Evolutionary conservation across 2,113 vertebrate species (phyloP), one percentile per base, ranked within the genome.

Genomic region (Galemys pyrenaicus): DNA sequence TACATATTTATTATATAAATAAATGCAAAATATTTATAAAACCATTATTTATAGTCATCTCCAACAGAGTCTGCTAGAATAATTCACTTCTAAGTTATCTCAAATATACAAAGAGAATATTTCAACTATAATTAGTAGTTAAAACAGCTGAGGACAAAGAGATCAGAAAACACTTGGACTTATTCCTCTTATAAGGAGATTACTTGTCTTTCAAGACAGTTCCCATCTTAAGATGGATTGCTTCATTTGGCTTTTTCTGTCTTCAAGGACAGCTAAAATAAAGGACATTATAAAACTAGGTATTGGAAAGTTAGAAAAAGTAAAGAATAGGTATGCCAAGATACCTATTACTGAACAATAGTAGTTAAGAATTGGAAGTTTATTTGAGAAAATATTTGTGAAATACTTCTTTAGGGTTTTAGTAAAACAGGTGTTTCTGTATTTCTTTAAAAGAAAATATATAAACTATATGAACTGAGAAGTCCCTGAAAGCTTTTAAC

Each of bases 231-330:
- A 93, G 73, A 95, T 64, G 67, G 41, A 94, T 95, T 82, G 28
- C 68, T 93, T 95, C 60, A 85, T 89, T 89, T 91, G 44, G 64
- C 39, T 85, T 86, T 92, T 92, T 56, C 56, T 82, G 24, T 79
- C 46, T 96, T 93, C 87, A 96, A 95, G 87, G 68, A 71, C 64
- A 89, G 44, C 17, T 46, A 19, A 3, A 91, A 75, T 30, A 32
- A 86, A 94, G 58, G 58, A 3, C 46, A 78, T 85, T 89, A 51
- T 56, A 73, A 95, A 49, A 58, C 41, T 79, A 68, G 64, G 12
- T 51, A 30, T 58, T 65, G 5, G 13, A n/a, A 88, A 73, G 20
- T 77, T 37, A 79, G 54, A 39, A 73, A 44, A 90, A 79, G 10
- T 41, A 78, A 95, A 74, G 35, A 94, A 28, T 46, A 89, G 24